These are phyloP conservation scores for Cheilosia impressa DNA, from an alignment of 2,888 invertebrate species.

Conservation along the genomic window DNA sequence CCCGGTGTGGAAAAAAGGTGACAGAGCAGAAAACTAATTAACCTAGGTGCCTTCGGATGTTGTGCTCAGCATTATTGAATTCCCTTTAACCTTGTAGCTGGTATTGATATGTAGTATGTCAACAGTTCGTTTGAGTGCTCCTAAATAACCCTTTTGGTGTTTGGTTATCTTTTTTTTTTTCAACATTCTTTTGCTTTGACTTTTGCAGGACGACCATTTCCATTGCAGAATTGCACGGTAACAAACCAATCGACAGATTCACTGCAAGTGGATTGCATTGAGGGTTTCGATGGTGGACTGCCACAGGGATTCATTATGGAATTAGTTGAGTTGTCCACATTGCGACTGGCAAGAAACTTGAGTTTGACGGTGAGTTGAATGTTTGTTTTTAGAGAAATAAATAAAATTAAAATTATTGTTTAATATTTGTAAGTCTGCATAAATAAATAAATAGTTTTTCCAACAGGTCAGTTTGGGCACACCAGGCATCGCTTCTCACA, in stretches of 20 bases:
- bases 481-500: no score
- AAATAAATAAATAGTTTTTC: no score
- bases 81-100: conserved; percentile 15
- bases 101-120: not conserved
- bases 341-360: conserved; percentile 84
- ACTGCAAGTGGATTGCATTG: conserved; percentile 92
- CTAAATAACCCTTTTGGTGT: not conserved
- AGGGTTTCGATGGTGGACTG: conserved; percentile 94
- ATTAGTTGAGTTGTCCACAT: conserved; percentile 88
- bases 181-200: conserved; percentile 23
- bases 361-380: conserved; percentile 81
- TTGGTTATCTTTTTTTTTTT: not conserved
- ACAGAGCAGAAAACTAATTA: conserved; percentile 60
- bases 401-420: not conserved
- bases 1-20: conserved; percentile 10
- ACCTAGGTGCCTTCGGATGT: conserved; percentile 46
- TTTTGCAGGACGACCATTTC: conserved; percentile 92
- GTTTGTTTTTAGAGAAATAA: not conserved
- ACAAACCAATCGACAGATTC: conserved; percentile 94
- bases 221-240: conserved; percentile 94
- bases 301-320: conserved; percentile 94
- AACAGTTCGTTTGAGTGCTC: conserved; percentile 8
- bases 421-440: not conserved
- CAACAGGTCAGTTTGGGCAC: no score
- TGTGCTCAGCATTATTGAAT: conserved; percentile 68